Evolutionary conservation across 2,797 vertebrate species (phyloP), one percentile per base, ranked within the genome.

Genomic region (Sarcophilus harrisii): DNA sequence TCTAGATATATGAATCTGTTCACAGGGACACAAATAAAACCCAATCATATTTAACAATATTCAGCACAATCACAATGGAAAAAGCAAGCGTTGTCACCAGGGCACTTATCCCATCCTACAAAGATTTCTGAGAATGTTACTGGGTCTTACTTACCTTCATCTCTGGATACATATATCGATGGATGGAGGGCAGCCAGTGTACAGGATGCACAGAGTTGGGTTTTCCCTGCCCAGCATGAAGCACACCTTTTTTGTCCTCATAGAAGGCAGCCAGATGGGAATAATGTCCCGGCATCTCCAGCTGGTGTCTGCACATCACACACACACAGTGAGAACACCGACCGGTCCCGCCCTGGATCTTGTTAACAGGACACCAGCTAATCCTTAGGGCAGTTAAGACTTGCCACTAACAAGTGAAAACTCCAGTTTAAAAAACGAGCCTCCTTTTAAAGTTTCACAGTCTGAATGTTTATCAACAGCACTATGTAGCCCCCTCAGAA

Each of bases 221-320:
- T 58, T 99, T 98, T 54, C 99, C 99, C 0, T 99, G 99, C 90
- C 99, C 99, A 5, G 98, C 97, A 0, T 99, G 99, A 58, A 99
- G 99, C 93, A 99, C 98, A 1, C 99, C 99, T 97, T 99, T 99
- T 98, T 99, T 99, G 97, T 99, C 99, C 96, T 99, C 99, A 3
- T 99, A 99, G 98, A 99, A 99, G 0, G 99, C 99, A 97, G 99
- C 99, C 96, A 99, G 98, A 13, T 99, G 99, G 94, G 99, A 99
- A 97, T 99, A 99, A 96, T 99, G 99, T 28, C 99, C 99, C 0
- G 99, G 99, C 98, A 98, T 99, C 99, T 99, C 99, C 98, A 99
- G 98, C 99, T 99, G 99, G 97, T 99, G 99, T 98, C 99, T 99
- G 97, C 4, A 97, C 94, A 97, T 97, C 87, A 98, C 94, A 96